phyloP scores from a whole-genome alignment of 2,888 invertebrate genomes.

The Conops quadrifasciatus region DNA sequence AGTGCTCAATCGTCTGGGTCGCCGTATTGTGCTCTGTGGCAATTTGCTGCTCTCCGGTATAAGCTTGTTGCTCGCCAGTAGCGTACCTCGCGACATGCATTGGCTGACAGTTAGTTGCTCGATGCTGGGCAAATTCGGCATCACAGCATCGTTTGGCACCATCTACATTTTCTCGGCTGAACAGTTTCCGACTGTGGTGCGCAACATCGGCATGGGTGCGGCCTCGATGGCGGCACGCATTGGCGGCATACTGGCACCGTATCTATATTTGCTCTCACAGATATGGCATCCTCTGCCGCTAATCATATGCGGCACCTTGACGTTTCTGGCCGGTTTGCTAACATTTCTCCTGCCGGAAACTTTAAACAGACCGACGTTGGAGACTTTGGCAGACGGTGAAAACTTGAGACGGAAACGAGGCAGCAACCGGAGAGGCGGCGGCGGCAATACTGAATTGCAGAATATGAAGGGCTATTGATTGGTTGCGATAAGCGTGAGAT shows the following conservation, averaged over 20 bases:
- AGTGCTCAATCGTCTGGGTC: conserved; percentile 75
- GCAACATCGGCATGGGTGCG: conserved; percentile 87
- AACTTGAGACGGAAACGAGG: conserved; percentile 59
- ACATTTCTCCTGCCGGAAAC: conserved; percentile 80
- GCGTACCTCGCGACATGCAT: conserved; percentile 68
- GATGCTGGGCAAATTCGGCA: conserved; percentile 77
- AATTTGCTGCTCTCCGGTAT: conserved; percentile 74
- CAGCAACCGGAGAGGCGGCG: background rate
- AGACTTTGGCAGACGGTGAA: conserved; percentile 84
- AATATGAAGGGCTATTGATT: background rate
- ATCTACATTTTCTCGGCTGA: conserved; percentile 79
- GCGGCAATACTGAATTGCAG: background rate
- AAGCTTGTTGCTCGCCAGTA: conserved; percentile 69
- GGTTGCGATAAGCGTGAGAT: background rate
- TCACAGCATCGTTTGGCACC: conserved; percentile 77
- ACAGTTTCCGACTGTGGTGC: conserved; percentile 78
- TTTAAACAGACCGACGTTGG: conserved; percentile 76
- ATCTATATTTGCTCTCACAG: conserved; percentile 74
- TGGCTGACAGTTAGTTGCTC: conserved; percentile 71
- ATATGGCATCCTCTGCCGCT: conserved; percentile 75
- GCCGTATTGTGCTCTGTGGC: conserved; percentile 76
- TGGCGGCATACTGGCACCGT: conserved; percentile 75
- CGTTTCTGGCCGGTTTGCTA: conserved; percentile 75
- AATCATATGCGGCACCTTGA: conserved; percentile 75
- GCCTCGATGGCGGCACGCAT: conserved; percentile 87